Evolutionary conservation across 2,888 invertebrate genomes (phyloP).

Genomic region (Gastrophysa polygoni): DNA sequence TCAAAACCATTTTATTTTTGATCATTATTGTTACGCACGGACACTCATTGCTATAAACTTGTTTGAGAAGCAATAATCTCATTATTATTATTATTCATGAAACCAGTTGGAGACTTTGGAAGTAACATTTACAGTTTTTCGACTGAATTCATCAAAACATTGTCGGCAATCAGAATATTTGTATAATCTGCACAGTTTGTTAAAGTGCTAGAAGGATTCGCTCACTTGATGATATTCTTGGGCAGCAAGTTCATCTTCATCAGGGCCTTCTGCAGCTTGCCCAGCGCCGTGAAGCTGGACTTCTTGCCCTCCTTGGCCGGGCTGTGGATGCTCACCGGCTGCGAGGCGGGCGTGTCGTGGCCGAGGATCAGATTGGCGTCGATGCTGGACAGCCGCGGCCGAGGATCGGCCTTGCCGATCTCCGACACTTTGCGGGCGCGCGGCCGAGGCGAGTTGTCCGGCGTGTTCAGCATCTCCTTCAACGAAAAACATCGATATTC

Average conservation of each 20-base stretch:
- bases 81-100: no score
- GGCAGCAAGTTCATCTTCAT: slow-evolving; percentile 90
- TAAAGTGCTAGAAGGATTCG: slow-evolving; percentile 11
- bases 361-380: slow-evolving; percentile 61
- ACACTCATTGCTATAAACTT: no score
- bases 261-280: slow-evolving; percentile 81
- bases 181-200: no score
- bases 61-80: no score
- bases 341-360: slow-evolving; percentile 57
- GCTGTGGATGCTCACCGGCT: slow-evolving; percentile 66
- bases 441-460: slow-evolving; percentile 82
- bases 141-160: no score
- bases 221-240: slow-evolving; percentile 73
- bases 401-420: slow-evolving; percentile 72
- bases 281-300: slow-evolving; percentile 84
- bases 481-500: no score
- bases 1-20: no score
- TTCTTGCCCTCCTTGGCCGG: slow-evolving; percentile 67
- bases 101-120: no score
- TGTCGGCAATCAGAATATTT: no score
- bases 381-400: slow-evolving; percentile 79
- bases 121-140: no score
- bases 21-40: no score
- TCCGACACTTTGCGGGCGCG: slow-evolving; percentile 63
- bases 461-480: slow-evolving; percentile 75